Percentiles rank a stretch among this genome's conserved stretches.
Conservation (phyloP, 2,888 invertebrate genomes). For the Drosophila demipolita region DNA sequence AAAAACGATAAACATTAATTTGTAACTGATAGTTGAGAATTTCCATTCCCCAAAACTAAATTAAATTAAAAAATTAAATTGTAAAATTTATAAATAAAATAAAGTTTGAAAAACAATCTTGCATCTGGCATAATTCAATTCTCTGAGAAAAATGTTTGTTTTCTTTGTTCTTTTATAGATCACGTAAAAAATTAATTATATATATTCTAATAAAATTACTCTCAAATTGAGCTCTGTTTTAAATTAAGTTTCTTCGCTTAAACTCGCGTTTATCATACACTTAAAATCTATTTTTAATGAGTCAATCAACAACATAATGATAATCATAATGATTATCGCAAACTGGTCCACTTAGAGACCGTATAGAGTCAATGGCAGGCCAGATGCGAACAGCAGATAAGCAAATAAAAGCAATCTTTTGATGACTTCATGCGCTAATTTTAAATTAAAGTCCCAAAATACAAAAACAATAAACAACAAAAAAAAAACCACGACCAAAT, state of each 20-base stretch:
- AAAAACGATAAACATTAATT: too few species aligned
- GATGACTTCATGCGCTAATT: slow-evolving; percentile 69
- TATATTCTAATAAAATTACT: neutral
- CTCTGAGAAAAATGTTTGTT: neutral
- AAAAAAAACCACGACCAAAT: slow-evolving; percentile 31
- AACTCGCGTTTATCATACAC: slow-evolving; percentile 50
- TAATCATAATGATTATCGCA: slow-evolving; percentile 41
- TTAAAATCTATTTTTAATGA: slow-evolving; percentile 55
- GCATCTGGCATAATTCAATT: neutral
- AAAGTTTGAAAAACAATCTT: neutral
- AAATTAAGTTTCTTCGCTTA: neutral
- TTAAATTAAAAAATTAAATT: too few species aligned
- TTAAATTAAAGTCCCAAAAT: slow-evolving; percentile 32
- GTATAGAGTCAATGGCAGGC: slow-evolving; percentile 19
- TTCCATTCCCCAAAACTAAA: too few species aligned
- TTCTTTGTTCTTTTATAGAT: neutral
- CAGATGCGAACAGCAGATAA: slow-evolving; percentile 44
- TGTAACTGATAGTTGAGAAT: too few species aligned
- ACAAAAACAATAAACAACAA: neutral
- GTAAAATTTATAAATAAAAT: neutral
- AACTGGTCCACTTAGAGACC: slow-evolving; percentile 70
- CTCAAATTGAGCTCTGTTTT: neutral
- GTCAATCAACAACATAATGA: slow-evolving; percentile 43
- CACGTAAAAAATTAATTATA: neutral
- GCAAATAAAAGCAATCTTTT: slow-evolving; percentile 26